Conservation (phyloP, 2,888 invertebrate genomes). For the Allophyes oxyacanthae region DNA sequence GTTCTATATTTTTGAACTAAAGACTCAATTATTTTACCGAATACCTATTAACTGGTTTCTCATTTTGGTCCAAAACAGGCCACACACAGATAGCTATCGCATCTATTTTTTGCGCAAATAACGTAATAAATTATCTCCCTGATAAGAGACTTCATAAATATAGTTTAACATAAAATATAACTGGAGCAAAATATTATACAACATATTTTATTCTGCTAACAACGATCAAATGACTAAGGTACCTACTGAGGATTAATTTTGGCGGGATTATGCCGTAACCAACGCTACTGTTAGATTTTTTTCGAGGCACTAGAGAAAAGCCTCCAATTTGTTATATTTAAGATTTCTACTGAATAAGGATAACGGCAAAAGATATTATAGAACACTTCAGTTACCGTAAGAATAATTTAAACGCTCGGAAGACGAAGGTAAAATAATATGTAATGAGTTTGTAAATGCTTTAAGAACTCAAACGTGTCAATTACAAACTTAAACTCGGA, state of each 20-base stretch:
- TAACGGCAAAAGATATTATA: neutral
- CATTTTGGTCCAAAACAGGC: neutral
- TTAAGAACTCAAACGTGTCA: neutral
- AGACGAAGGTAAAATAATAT: neutral
- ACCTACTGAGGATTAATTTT: constrained; percentile 45
- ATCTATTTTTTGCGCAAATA: constrained; percentile 16
- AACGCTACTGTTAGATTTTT: constrained; percentile 24
- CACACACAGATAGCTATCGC: constrained; percentile 16
- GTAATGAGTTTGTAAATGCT: constrained; percentile 3
- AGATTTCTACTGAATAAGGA: neutral
- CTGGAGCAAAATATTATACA: constrained; percentile 31
- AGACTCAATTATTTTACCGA: too few relatives aligned
- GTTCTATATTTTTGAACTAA: too few relatives aligned
- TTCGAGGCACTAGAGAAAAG: constrained; percentile 22
- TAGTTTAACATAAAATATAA: constrained; percentile 36
- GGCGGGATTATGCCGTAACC: constrained; percentile 32
- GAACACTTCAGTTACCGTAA: too few relatives aligned
- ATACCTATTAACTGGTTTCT: too few relatives aligned
- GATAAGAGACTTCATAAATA: constrained; percentile 38
- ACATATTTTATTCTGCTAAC: constrained; percentile 23
- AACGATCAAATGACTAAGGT: constrained; percentile 43
- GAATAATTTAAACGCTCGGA: too few relatives aligned
- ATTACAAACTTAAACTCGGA: constrained; percentile 26
- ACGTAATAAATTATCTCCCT: constrained; percentile 47
- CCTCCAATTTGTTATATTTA: constrained; percentile 14